Percentiles rank a stretch among this genome's conserved stretches.
These are phyloP conservation scores for Cerastis rubricosa DNA, from an alignment of 2,888 invertebrate species.

Conservation along the genomic window DNA sequence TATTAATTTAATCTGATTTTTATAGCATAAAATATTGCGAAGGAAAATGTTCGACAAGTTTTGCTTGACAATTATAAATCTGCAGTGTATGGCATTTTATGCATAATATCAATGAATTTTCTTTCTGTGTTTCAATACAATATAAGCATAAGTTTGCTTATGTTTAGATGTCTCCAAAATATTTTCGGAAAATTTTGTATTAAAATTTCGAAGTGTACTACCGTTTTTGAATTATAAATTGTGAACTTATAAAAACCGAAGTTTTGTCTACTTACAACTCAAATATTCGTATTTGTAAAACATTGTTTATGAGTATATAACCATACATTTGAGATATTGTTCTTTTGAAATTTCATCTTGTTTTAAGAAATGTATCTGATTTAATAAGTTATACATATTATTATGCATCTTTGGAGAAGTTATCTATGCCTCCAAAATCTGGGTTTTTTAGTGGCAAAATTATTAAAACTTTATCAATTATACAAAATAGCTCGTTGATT, in stretches of 20 bases:
- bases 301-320: neutral
- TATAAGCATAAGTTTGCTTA: neutral
- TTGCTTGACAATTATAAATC: neutral
- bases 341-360: conserved; percentile 4
- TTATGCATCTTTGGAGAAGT: neutral
- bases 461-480: neutral
- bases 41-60: neutral
- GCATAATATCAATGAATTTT: neutral
- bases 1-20: neutral
- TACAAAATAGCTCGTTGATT: neutral
- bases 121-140: neutral
- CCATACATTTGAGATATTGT: neutral
- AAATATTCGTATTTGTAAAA: conserved; percentile 3
- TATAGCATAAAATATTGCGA: neutral
- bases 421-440: neutral
- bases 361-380: conserved; percentile 7
- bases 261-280: conserved; percentile 3
- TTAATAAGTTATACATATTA: neutral
- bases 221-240: neutral
- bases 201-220: neutral
- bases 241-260: neutral
- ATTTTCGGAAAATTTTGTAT: neutral
- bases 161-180: neutral
- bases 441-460: neutral
- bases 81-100: neutral